Percentiles rank a stretch among this genome's conserved stretches.
Conservation (phyloP, 2,888 invertebrate genomes). For the Apamea sordens region DNA sequence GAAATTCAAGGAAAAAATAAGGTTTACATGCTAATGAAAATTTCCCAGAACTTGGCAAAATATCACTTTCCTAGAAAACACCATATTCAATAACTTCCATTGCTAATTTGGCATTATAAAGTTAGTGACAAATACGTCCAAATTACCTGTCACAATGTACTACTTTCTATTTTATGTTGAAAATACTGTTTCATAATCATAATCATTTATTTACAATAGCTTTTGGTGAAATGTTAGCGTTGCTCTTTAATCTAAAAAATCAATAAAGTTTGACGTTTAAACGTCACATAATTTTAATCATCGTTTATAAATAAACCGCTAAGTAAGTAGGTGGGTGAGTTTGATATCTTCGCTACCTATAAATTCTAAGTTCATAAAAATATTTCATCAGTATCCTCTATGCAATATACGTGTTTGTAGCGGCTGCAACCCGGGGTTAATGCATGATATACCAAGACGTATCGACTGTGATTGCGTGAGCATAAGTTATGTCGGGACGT, state of each 20-base stretch:
- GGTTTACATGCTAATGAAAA: neutral
- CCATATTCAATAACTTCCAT: neutral
- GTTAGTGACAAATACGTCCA: too few relatives aligned
- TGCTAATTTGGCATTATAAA: neutral
- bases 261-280: too few relatives aligned
- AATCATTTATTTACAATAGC: too few relatives aligned
- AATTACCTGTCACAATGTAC: neutral
- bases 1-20: neutral
- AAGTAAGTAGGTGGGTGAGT: too few relatives aligned
- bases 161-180: neutral
- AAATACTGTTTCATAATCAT: neutral
- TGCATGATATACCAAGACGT: conserved; percentile 40
- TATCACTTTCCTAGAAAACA: neutral
- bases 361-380: conserved; percentile 19
- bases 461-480: conserved; percentile 17
- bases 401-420: conserved; percentile 33
- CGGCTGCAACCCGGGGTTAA: conserved; percentile 22
- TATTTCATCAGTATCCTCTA: conserved; percentile 36
- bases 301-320: neutral
- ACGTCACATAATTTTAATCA: too few relatives aligned
- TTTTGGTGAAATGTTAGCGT: too few relatives aligned
- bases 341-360: neutral
- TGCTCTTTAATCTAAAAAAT: too few relatives aligned
- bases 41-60: neutral
- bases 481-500: conserved; percentile 26